phyloP scores from a whole-genome alignment of 2,113 vertebrate genomes.

The Edolisoma coerulescens region DNA sequence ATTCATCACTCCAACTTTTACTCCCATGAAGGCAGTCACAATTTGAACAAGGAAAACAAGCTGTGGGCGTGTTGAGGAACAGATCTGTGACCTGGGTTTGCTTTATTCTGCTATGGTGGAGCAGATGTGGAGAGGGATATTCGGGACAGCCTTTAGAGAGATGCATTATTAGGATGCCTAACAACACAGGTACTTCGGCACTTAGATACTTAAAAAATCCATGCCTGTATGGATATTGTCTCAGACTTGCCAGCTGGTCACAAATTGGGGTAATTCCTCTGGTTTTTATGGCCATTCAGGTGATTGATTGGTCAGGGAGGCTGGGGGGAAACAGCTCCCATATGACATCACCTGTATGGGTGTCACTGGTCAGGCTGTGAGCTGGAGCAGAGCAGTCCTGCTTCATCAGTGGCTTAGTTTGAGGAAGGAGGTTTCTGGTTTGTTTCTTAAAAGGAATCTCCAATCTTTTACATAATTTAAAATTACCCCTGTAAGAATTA shows the following conservation, averaged over 20 bases:
- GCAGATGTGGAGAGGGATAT: not conserved
- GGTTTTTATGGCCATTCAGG: rapidly evolving
- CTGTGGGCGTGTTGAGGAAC: not conserved
- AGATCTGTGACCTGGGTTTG: not conserved
- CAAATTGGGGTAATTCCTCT: rapidly evolving
- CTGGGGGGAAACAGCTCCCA: rapidly evolving
- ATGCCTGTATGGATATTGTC: rapidly evolving
- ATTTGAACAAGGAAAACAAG: not conserved
- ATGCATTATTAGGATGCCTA: rapidly evolving
- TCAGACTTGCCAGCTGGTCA: not conserved
- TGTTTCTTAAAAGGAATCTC: not conserved
- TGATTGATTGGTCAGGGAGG: not conserved
- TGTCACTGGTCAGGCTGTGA: not conserved
- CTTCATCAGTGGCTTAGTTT: not conserved
- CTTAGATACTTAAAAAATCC: not conserved
- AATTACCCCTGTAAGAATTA: not conserved
- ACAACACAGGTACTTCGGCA: not conserved
- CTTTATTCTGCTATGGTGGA: rapidly evolving
- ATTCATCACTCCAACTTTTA: not conserved
- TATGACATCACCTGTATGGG: no score
- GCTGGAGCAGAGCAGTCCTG: not conserved
- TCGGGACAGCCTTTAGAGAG: not conserved
- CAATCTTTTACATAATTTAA: not conserved
- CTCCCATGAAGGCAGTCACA: not conserved
- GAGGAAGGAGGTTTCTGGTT: not conserved